These are phyloP conservation scores for Mimachlamys varia DNA, from an alignment of 2,888 invertebrate genomes.

Conservation along the genomic window DNA sequence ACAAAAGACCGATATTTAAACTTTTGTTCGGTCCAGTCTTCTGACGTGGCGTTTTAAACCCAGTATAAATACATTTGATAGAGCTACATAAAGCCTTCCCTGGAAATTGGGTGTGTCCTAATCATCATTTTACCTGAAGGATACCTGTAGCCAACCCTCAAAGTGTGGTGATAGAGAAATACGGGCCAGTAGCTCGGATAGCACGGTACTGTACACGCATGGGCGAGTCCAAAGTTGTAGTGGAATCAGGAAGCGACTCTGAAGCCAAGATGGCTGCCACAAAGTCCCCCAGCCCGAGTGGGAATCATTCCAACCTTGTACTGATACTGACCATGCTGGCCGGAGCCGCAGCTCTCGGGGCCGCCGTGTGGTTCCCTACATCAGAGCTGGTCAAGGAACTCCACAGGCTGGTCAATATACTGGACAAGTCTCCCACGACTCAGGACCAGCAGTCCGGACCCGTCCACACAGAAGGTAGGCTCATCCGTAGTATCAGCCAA, in stretches of 20 bases:
- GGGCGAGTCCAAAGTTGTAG: neutral
- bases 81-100: neutral
- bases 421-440: neutral
- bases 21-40: neutral
- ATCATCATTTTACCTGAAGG: neutral
- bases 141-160: neutral
- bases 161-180: neutral
- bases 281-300: neutral
- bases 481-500: neutral
- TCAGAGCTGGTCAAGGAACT: constrained; percentile 49
- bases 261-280: constrained; percentile 11
- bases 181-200: neutral
- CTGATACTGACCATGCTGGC: constrained; percentile 45
- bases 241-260: constrained; percentile 19
- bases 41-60: neutral
- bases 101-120: neutral
- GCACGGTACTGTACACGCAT: neutral
- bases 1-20: neutral
- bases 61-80: neutral
- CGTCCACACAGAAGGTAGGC: neutral
- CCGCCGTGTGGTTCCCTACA: constrained; percentile 52
- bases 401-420: constrained; percentile 36
- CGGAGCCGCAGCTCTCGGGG: constrained; percentile 49
- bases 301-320: neutral
- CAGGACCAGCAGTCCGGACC: neutral